Evolutionary conservation across 2,797 vertebrate genomes (phyloP).

Genomic region (Eleutherodactylus coqui): DNA sequence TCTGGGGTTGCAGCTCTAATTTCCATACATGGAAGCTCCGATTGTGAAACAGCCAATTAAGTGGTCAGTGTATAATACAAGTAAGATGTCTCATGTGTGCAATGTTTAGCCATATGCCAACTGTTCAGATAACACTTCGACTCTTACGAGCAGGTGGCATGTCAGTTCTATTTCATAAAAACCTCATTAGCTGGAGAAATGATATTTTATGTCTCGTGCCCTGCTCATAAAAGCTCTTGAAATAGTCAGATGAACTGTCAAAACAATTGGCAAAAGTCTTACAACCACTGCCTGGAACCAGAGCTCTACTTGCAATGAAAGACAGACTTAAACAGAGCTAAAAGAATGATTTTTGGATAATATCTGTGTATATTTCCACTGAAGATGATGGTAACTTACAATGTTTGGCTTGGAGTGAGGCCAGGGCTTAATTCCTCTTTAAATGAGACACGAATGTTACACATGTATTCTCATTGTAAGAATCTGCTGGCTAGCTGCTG

Average conservation of each 20-base stretch:
- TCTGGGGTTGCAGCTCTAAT: no score
- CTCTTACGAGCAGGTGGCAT: background rate
- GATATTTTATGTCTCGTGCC: background rate
- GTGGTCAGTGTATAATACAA: no score
- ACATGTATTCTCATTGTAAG: constrained; percentile 22
- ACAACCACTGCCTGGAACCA: background rate
- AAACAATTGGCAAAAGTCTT: constrained; percentile 16
- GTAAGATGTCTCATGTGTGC: background rate
- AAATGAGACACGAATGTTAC: constrained; percentile 20
- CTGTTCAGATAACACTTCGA: background rate
- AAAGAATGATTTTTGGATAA: constrained; percentile 5
- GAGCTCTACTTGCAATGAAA: background rate
- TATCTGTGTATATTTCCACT: background rate
- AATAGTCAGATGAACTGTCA: background rate
- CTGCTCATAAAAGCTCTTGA: background rate
- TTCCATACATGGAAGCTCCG: no score
- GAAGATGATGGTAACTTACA: background rate
- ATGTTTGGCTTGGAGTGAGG: constrained; percentile 2
- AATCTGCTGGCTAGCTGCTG: background rate
- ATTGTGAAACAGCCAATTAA: no score
- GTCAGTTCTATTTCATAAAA: background rate
- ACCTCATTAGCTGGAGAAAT: background rate
- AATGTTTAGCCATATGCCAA: background rate
- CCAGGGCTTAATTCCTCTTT: constrained; percentile 29
- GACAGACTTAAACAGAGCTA: background rate